These are phyloP conservation scores for Mellivora capensis DNA, from an alignment of 2,113 vertebrate species.

Conservation along the genomic window DNA sequence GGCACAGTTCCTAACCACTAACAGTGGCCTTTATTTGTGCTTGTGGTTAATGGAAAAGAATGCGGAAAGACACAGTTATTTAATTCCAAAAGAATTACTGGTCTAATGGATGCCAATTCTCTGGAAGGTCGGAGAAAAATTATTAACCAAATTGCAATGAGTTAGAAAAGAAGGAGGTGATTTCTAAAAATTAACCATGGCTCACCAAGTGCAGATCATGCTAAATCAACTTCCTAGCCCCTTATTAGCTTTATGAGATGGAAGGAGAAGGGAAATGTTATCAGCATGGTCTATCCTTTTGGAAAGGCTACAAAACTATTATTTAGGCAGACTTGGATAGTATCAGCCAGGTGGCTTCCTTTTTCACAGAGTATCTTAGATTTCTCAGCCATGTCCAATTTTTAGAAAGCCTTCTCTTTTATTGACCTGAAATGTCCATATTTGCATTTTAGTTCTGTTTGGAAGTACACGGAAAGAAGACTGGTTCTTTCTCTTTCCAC, in stretches of 20 bases:
- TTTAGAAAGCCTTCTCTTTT: background rate
- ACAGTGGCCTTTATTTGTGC: background rate
- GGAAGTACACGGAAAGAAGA: background rate
- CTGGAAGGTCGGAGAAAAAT: background rate
- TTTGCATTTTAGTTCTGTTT: background rate
- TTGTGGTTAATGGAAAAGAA: background rate
- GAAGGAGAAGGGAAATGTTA: background rate
- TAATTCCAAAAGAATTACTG: conserved; percentile 3
- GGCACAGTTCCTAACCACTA: background rate
- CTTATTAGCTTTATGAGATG: background rate
- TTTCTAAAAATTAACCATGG: background rate
- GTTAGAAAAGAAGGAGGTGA: background rate
- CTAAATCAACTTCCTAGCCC: background rate
- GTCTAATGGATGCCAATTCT: background rate
- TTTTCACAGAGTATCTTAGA: background rate
- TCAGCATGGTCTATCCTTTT: background rate
- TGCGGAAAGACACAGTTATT: background rate
- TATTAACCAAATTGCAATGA: background rate
- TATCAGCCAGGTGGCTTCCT: background rate
- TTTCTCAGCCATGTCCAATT: background rate
- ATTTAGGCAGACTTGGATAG: background rate
- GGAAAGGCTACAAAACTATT: background rate
- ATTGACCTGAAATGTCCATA: background rate
- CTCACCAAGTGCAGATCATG: background rate
- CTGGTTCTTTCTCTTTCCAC: background rate